Evolutionary conservation across 2,797 vertebrate genomes (phyloP).

Genomic region (Decapterus maruadsi): DNA sequence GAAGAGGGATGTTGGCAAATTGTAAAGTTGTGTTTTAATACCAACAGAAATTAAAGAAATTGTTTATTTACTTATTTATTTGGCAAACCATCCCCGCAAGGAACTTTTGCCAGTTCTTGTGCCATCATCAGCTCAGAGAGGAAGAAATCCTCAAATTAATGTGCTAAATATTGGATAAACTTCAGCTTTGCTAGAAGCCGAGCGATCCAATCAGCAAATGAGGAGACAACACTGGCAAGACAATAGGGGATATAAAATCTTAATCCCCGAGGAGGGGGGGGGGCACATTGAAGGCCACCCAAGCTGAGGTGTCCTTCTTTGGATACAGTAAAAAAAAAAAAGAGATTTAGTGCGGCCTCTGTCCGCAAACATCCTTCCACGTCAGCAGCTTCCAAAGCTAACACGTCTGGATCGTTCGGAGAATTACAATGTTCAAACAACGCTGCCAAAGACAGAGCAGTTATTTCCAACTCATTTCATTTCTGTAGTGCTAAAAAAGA

Average conservation of each 20-base stretch:
- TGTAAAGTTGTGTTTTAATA: constrained; percentile 24
- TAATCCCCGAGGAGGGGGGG: constrained; percentile 28
- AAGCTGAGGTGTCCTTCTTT: constrained; percentile 45
- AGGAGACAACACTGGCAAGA: constrained; percentile 6
- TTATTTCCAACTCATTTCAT: constrained; percentile 91
- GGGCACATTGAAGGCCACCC: constrained; percentile 64
- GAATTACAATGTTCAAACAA: constrained; percentile 86
- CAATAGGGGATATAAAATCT: constrained; percentile 8
- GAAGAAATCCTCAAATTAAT: constrained; percentile 33
- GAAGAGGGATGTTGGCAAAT: constrained; percentile 37
- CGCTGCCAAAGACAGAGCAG: constrained; percentile 85
- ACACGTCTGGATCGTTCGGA: constrained; percentile 87
- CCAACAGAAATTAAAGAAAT: constrained; percentile 33
- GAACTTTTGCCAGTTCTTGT: constrained; percentile 1
- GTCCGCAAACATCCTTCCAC: constrained; percentile 90
- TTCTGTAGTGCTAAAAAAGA: constrained; percentile 68
- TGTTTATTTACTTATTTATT: constrained; percentile 47
- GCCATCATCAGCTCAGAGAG: constrained; percentile 24
- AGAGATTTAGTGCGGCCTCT: constrained; percentile 86
- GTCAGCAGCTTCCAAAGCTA: constrained; percentile 88
- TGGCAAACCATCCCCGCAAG: constrained; percentile 17
- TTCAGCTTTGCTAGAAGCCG: constrained; percentile 12
- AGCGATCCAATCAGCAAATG: constrained; percentile 15
- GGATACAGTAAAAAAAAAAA: constrained; percentile 51
- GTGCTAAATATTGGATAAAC: constrained; percentile 27